Evolutionary conservation across 2,888 invertebrate genomes (phyloP).

Genomic region (Drosophila recens): DNA sequence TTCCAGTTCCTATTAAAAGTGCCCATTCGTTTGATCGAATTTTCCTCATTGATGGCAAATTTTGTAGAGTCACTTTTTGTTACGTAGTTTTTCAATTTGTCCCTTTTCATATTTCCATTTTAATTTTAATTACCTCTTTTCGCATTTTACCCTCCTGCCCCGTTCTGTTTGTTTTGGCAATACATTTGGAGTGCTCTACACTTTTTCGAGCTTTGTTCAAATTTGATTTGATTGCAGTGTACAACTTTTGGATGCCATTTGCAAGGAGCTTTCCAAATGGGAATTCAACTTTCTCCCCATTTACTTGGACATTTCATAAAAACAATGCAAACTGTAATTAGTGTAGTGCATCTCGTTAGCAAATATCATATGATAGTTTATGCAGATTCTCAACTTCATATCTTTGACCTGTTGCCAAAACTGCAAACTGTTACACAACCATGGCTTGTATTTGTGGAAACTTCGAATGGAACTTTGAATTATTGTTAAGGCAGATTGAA

Average conservation of each 20-base stretch:
- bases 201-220: constrained; percentile 16
- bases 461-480: too few relatives aligned
- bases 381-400: neutral
- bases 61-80: constrained; percentile 54
- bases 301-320: neutral
- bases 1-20: constrained; percentile 13
- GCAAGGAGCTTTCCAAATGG: constrained; percentile 5
- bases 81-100: constrained; percentile 32
- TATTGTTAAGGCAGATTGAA: too few relatives aligned
- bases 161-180: constrained; percentile 5
- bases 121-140: constrained; percentile 62
- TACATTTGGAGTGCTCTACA: constrained; percentile 7
- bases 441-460: too few relatives aligned
- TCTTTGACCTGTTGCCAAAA: neutral
- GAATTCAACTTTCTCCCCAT: constrained; percentile 13
- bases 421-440: too few relatives aligned
- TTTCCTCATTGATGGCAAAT: constrained; percentile 52
- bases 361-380: neutral
- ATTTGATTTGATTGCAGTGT: constrained; percentile 8
- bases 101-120: constrained; percentile 49
- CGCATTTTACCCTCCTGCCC: constrained; percentile 2
- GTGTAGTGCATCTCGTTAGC: neutral
- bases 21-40: constrained; percentile 54
- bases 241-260: constrained; percentile 26
- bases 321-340: neutral